Conservation (phyloP, 2,113 vertebrate species). For the Amphiprion ocellaris region DNA sequence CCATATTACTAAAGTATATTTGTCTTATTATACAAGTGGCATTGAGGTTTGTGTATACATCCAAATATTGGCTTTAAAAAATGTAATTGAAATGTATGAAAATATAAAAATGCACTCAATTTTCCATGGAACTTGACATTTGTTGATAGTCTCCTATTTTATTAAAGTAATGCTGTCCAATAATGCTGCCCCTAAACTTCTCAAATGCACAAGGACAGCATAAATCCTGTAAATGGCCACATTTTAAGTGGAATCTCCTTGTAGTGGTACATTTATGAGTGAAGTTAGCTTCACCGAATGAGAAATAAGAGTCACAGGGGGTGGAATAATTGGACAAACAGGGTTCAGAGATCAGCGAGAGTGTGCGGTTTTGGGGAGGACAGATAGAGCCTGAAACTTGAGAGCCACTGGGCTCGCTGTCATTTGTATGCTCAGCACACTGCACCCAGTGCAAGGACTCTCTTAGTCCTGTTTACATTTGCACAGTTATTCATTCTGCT, state of each 20-base stretch:
- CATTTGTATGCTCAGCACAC: constrained; percentile 79
- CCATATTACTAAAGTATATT: background rate
- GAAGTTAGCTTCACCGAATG: background rate
- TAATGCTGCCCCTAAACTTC: background rate
- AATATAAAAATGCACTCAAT: too few species aligned
- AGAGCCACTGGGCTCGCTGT: constrained; percentile 55
- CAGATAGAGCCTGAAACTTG: constrained; percentile 57
- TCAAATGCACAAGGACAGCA: background rate
- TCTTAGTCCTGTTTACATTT: constrained; percentile 65
- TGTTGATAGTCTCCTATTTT: too few species aligned
- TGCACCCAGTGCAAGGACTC: constrained; percentile 51
- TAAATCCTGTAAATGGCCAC: background rate
- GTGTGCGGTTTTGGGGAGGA: constrained; percentile 34
- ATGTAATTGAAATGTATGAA: background rate
- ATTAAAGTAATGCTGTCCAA: background rate
- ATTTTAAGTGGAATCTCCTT: constrained; percentile 16
- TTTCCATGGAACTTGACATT: too few species aligned
- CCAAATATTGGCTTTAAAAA: background rate
- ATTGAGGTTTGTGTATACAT: background rate
- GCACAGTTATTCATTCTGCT: constrained; percentile 64
- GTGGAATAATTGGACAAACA: constrained; percentile 29
- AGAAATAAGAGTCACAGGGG: constrained; percentile 24
- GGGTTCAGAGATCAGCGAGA: constrained; percentile 45
- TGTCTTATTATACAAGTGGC: background rate
- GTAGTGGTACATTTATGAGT: background rate